These are phyloP conservation scores for Caenorhabditis sinica DNA, from an alignment of 2,888 invertebrate genomes.

Conservation along the genomic window DNA sequence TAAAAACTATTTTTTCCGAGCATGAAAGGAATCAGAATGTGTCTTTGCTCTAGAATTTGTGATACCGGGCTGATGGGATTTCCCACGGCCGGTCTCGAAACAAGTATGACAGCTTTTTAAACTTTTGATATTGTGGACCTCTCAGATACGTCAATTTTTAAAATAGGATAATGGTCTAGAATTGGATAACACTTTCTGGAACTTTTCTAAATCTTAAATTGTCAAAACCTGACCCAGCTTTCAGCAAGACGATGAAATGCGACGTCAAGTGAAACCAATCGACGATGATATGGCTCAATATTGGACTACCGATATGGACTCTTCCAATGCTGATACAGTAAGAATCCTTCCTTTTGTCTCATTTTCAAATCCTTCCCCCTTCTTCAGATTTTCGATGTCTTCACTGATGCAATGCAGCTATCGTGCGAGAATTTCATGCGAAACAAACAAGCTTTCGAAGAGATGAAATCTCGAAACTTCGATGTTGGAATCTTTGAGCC, in stretches of 20 bases:
- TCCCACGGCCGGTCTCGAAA: too few relatives aligned
- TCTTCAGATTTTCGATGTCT: constrained; percentile 38
- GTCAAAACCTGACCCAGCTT: too few relatives aligned
- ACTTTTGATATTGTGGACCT: too few relatives aligned
- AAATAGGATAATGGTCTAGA: too few relatives aligned
- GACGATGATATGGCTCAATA: constrained; percentile 50
- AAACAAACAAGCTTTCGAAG: constrained; percentile 21
- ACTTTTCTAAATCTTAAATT: not conserved
- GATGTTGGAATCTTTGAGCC: constrained; percentile 55
- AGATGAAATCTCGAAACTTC: constrained; percentile 34
- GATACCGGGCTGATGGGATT: too few relatives aligned
- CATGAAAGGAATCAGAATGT: too few relatives aligned
- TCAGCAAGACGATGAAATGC: constrained; percentile 49
- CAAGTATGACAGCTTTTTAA: too few relatives aligned
- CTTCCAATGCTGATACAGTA: constrained; percentile 45
- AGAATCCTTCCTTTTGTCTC: not conserved
- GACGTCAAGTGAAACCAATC: constrained; percentile 17
- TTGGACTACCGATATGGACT: constrained; percentile 36
- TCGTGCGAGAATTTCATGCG: constrained; percentile 43
- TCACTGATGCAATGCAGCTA: constrained; percentile 13
- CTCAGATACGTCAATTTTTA: too few relatives aligned
- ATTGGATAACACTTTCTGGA: too few relatives aligned
- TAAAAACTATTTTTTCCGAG: too few relatives aligned
- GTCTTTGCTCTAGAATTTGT: too few relatives aligned
- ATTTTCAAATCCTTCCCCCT: not conserved